phyloP scores from a whole-genome alignment of 2,113 vertebrate genomes.

The Dicrurus megarhynchus region DNA sequence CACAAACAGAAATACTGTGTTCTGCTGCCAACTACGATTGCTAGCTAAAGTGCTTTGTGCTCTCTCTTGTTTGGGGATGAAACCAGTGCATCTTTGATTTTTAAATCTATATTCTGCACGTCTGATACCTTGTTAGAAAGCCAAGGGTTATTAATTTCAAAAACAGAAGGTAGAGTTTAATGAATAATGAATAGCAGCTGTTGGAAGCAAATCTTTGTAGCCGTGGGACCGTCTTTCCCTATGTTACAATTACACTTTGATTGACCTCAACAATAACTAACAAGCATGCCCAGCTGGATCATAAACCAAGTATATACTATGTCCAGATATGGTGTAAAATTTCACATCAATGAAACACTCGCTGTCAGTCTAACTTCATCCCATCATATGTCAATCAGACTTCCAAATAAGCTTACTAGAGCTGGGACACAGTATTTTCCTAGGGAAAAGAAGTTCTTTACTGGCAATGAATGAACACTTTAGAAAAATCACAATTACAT shows the following conservation, averaged over 20 bases:
- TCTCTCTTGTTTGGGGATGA: constrained; percentile 10
- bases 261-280: constrained; percentile 70
- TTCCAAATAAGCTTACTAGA: neutral
- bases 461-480: neutral
- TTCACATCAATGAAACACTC: constrained; percentile 56
- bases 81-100: constrained; percentile 30
- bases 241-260: constrained; percentile 70
- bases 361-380: constrained; percentile 7
- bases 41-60: neutral
- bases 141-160: constrained; percentile 64
- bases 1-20: neutral
- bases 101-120: constrained; percentile 13
- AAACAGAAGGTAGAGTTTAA: constrained; percentile 63
- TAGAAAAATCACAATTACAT: neutral
- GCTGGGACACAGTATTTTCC: neutral
- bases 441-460: neutral
- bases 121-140: constrained; percentile 47
- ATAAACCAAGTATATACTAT: constrained; percentile 49
- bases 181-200: constrained; percentile 69
- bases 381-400: constrained; percentile 28
- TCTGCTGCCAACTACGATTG: neutral
- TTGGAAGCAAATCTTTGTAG: constrained; percentile 54
- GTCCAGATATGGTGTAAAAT: constrained; percentile 63
- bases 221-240: constrained; percentile 44
- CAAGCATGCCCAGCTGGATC: constrained; percentile 60